Evolutionary conservation across 2,113 vertebrate genomes (phyloP).

Genomic region (Nibea coibor): DNA sequence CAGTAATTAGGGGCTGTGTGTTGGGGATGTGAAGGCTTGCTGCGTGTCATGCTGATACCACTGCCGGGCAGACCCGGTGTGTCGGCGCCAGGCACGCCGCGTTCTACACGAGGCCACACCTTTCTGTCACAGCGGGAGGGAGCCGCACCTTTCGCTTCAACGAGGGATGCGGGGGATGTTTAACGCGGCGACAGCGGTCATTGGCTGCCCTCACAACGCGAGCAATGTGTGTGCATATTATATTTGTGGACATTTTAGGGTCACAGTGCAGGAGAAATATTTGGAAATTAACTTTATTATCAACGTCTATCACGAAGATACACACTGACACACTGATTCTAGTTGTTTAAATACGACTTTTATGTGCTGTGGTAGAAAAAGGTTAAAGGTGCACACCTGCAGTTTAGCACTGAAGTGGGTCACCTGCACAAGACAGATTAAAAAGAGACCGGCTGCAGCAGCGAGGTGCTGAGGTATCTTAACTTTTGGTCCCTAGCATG

Average conservation of each 20-base stretch:
- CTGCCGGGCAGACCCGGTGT: constrained; percentile 38
- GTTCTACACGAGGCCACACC: constrained; percentile 42
- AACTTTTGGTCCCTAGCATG: not conserved
- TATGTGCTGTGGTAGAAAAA: not conserved
- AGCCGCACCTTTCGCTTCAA: constrained; percentile 20
- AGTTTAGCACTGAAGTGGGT: not conserved
- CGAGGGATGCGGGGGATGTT: constrained; percentile 2
- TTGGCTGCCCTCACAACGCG: constrained; percentile 2
- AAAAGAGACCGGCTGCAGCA: not conserved
- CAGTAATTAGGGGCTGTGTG: constrained; percentile 73
- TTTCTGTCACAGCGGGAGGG: constrained; percentile 27
- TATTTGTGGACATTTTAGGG: not conserved
- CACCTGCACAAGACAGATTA: not conserved
- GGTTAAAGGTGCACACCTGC: not conserved
- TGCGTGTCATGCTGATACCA: constrained; percentile 61
- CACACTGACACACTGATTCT: not conserved
- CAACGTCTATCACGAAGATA: no score
- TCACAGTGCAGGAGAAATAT: not conserved
- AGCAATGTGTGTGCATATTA: not conserved
- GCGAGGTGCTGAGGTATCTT: not conserved
- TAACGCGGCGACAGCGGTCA: not conserved
- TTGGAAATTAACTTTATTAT: no score
- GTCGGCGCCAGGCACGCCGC: constrained; percentile 27
- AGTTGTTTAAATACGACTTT: not conserved
- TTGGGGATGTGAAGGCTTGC: constrained; percentile 62